A percentile compares a stretch with the other conserved stretches of the same genome.
These are phyloP conservation scores for Callyntrura guangdongensis DNA, from an alignment of 2,888 invertebrate genomes.

Conservation along the genomic window DNA sequence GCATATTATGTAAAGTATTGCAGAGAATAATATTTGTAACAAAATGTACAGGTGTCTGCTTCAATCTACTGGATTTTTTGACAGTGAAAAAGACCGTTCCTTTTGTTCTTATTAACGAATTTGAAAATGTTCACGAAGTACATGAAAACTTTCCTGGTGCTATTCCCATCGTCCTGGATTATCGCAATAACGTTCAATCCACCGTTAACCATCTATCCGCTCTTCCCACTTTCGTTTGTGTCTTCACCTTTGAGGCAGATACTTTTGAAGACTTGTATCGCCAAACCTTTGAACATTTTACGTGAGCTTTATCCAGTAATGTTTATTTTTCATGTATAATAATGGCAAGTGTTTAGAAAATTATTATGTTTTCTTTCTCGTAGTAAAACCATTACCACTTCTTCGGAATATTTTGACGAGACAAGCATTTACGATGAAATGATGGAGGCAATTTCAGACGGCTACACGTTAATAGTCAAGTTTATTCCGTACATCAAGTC, in stretches of 20 bases:
- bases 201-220: slow-evolving; percentile 11
- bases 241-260: slow-evolving; percentile 67
- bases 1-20: not conserved
- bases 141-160: slow-evolving; percentile 26
- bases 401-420: slow-evolving; percentile 17
- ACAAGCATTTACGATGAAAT: slow-evolving; percentile 7
- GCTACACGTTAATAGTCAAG: slow-evolving; percentile 50
- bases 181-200: slow-evolving; percentile 25
- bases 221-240: slow-evolving; percentile 40
- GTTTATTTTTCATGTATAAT: not conserved
- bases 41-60: not conserved
- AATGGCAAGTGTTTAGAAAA: not conserved
- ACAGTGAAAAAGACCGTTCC: slow-evolving; percentile 8
- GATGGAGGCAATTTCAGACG: slow-evolving; percentile 32
- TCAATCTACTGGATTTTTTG: slow-evolving; percentile 49
- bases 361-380: not conserved
- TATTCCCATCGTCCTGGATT: slow-evolving; percentile 47
- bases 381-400: slow-evolving; percentile 16
- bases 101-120: slow-evolving; percentile 52
- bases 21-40: not conserved
- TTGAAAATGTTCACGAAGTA: slow-evolving; percentile 47
- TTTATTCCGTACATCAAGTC: not conserved
- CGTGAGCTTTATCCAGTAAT: not conserved
- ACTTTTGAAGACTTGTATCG: slow-evolving; percentile 57
- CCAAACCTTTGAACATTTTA: slow-evolving; percentile 39